These are phyloP conservation scores for Sus scrofa DNA, from an alignment of 2,113 vertebrate genomes.

Conservation along the genomic window DNA sequence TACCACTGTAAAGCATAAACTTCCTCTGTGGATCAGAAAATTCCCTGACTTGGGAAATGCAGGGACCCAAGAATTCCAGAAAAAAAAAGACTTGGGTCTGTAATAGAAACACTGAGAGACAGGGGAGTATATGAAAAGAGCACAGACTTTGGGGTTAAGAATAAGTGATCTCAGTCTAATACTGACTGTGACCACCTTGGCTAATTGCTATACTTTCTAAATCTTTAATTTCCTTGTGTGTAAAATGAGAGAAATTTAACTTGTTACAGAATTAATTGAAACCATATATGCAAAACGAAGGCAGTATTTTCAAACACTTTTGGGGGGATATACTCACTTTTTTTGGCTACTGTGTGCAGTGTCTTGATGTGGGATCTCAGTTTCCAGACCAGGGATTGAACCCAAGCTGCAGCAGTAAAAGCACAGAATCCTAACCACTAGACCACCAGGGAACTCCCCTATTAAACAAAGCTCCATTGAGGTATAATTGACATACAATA, in stretches of 20 bases:
- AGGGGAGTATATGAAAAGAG: not conserved
- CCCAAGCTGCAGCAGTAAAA: too few species aligned
- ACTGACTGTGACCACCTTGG: not conserved
- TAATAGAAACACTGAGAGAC: not conserved
- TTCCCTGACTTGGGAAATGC: not conserved
- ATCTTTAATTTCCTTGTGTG: not conserved
- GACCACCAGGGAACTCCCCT: not conserved
- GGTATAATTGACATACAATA: not conserved
- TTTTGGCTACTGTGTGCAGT: too few species aligned
- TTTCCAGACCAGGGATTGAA: too few species aligned
- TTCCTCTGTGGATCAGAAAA: not conserved
- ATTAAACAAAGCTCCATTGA: slow-evolving; percentile 33
- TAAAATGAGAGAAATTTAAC: slow-evolving; percentile 36
- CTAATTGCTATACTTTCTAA: not conserved
- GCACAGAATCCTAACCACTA: too few species aligned
- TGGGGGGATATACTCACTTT: too few species aligned
- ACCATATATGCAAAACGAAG: slow-evolving; percentile 14
- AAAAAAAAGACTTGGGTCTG: not conserved
- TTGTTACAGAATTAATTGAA: slow-evolving; percentile 40
- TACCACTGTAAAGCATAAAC: not conserved
- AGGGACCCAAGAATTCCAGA: not conserved
- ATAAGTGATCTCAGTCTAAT: not conserved
- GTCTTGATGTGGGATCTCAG: too few species aligned
- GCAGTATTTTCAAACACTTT: slow-evolving; percentile 11
- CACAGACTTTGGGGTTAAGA: not conserved